A percentile compares a stretch with the other conserved stretches of the same genome.
Conservation (phyloP, 2,888 invertebrate species). For the Apotomis turbidana region DNA sequence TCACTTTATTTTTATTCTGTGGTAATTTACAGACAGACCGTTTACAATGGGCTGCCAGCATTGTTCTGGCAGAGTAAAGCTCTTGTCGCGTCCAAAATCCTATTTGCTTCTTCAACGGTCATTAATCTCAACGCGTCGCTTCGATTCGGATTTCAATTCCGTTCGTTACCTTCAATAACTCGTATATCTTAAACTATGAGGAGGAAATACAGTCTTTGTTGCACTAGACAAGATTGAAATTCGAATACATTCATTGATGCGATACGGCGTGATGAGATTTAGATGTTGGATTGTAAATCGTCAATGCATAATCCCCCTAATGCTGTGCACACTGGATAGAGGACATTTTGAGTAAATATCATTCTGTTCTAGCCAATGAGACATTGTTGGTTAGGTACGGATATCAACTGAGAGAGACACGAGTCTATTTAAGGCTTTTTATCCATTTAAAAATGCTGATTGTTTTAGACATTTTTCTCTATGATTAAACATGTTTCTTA, state of each 20-base stretch:
- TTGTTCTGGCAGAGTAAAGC: constrained; percentile 24
- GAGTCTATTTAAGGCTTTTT: neutral
- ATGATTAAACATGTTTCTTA: too few species aligned
- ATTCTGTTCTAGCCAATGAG: constrained; percentile 23
- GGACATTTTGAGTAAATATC: constrained; percentile 21
- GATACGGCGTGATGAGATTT: neutral
- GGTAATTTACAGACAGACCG: constrained; percentile 20
- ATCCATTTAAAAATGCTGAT: neutral
- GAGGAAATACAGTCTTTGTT: neutral
- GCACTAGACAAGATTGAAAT: constrained; percentile 3
- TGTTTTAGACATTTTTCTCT: too few species aligned
- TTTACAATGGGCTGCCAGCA: constrained; percentile 22
- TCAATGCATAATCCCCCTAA: constrained; percentile 17
- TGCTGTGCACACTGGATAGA: constrained; percentile 23
- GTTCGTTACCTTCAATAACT: constrained; percentile 4
- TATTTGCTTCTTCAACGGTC: constrained; percentile 38
- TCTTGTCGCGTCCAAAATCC: constrained; percentile 31
- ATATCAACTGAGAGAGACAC: too few species aligned
- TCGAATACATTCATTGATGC: neutral
- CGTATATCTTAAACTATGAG: constrained; percentile 7
- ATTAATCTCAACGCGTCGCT: constrained; percentile 36
- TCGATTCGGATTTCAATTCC: constrained; percentile 33
- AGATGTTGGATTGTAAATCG: constrained; percentile 30
- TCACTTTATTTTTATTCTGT: too few species aligned
- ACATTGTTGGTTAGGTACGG: constrained; percentile 8